Conservation (phyloP, 1,140 invertebrate species). For the Himalopsyche phryganea region DNA sequence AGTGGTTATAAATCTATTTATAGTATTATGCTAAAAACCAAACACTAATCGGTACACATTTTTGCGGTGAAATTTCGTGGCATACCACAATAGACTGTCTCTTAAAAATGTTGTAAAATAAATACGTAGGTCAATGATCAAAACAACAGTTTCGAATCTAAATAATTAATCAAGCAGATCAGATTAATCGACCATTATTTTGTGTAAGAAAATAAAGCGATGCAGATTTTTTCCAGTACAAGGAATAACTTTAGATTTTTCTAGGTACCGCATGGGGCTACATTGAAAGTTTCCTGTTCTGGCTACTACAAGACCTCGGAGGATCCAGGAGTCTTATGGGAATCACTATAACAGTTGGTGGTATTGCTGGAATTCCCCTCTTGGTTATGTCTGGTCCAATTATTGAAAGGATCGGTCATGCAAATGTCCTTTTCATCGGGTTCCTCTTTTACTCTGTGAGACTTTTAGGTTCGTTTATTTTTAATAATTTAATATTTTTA, state of each 20-base stretch:
- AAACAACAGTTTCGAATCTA: not conserved
- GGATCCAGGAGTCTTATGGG: slow-evolving; percentile 78
- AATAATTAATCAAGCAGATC: not conserved
- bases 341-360: slow-evolving; percentile 76
- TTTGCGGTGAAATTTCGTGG: too few relatives aligned
- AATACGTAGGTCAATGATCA: not conserved
- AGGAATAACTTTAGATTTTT: slow-evolving; percentile 31
- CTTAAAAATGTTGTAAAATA: not conserved
- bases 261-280: slow-evolving; percentile 78
- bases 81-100: too few relatives aligned
- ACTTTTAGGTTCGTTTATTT: slow-evolving; percentile 58
- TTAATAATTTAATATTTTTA: too few relatives aligned
- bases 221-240: not conserved
- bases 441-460: slow-evolving; percentile 74
- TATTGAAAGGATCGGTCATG: slow-evolving; percentile 73
- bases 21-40: too few relatives aligned
- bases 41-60: too few relatives aligned
- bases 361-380: slow-evolving; percentile 72
- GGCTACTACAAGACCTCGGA: slow-evolving; percentile 78
- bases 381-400: slow-evolving; percentile 75
- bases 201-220: not conserved
- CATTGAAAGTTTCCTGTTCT: slow-evolving; percentile 83
- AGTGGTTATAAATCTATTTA: too few relatives aligned
- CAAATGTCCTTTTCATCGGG: slow-evolving; percentile 77
- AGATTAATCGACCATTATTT: not conserved